Conservation (phyloP, 1,140 invertebrate species). For the Rhyacophila brunnea region DNA sequence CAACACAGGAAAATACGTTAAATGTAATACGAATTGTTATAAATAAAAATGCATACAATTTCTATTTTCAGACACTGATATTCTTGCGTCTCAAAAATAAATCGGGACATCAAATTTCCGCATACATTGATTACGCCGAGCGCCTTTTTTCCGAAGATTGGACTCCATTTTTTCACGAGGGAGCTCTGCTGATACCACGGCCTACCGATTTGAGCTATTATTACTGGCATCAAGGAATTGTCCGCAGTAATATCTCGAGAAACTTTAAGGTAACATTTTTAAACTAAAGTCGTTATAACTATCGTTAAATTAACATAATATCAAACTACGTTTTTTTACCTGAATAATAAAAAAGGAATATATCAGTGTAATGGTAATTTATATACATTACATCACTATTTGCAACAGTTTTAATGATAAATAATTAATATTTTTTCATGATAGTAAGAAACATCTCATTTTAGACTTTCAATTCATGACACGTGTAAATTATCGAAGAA, state of each 20-base stretch:
- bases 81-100: conserved; percentile 65
- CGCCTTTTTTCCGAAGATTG: conserved; percentile 70
- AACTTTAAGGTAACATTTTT: conserved; percentile 58
- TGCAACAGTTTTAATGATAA: no score
- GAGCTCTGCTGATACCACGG: conserved; percentile 61
- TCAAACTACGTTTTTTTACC: no score
- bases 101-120: conserved; percentile 69
- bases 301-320: no score
- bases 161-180: conserved; percentile 66
- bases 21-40: neutral
- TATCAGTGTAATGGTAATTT: no score
- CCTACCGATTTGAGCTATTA: conserved; percentile 71
- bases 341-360: no score
- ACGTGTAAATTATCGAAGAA: no score
- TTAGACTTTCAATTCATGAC: no score
- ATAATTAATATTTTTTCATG: no score
- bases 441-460: no score
- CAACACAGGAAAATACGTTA: neutral
- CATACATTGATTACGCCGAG: conserved; percentile 75
- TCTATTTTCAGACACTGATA: conserved; percentile 62
- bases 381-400: no score
- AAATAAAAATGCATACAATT: conserved; percentile 8
- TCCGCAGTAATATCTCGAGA: conserved; percentile 62
- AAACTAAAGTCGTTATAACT: neutral
- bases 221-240: conserved; percentile 67